phyloP scores from a whole-genome alignment of 1,140 invertebrate genomes.

The Drosophila funebris region DNA sequence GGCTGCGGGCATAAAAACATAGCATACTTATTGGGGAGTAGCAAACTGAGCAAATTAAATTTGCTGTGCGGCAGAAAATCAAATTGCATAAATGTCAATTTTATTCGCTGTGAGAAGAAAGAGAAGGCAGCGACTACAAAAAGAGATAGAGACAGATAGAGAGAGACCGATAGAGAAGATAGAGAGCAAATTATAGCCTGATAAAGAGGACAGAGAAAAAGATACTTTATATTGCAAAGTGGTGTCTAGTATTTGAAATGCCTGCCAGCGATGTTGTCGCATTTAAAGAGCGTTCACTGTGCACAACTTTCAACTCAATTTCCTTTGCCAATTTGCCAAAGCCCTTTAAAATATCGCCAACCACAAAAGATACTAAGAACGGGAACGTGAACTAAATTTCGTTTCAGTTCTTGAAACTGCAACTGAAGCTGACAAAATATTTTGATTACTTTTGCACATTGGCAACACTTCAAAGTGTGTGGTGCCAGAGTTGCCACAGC shows the following conservation, averaged over 20 bases:
- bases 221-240: constrained; percentile 1
- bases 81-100: constrained; percentile 81
- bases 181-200: background rate
- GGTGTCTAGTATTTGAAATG: constrained; percentile 53
- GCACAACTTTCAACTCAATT: constrained; percentile 48
- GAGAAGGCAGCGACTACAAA: background rate
- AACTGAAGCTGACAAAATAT: constrained; percentile 74
- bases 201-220: background rate
- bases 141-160: background rate
- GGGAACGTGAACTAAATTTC: constrained; percentile 2
- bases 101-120: background rate
- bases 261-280: constrained; percentile 23
- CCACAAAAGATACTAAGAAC: constrained; percentile 14
- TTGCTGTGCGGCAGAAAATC: constrained; percentile 67
- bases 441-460: constrained; percentile 75
- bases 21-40: constrained; percentile 42
- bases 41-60: constrained; percentile 60
- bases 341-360: constrained; percentile 41
- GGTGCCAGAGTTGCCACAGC: constrained; percentile 4
- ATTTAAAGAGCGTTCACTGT: constrained; percentile 33
- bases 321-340: constrained; percentile 33
- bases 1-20: constrained; percentile 43
- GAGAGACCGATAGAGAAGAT: background rate
- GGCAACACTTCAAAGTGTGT: constrained; percentile 62
- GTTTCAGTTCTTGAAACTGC: constrained; percentile 23